Conservation (phyloP, 1,140 invertebrate species). For the Drosophila repleta region DNA sequence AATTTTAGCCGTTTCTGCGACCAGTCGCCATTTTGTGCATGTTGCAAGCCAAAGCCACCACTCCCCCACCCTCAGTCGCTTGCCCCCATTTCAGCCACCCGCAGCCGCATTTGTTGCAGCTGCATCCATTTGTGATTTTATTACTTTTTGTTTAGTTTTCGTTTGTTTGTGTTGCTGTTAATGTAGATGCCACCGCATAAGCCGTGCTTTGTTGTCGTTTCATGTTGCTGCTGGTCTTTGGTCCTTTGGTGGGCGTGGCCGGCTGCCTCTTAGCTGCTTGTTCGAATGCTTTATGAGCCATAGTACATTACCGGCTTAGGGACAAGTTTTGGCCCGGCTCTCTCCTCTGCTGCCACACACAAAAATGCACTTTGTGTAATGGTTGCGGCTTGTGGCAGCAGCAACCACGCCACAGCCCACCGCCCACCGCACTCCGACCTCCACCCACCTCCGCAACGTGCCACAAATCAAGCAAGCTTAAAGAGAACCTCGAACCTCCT, state of each 20-base stretch:
- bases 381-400: slow-evolving; percentile 26
- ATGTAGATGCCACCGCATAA: slow-evolving; percentile 49
- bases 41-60: slow-evolving; percentile 17
- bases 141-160: slow-evolving; percentile 58
- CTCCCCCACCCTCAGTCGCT: not conserved
- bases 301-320: slow-evolving; percentile 12
- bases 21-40: slow-evolving; percentile 30
- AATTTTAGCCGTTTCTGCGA: slow-evolving; percentile 34
- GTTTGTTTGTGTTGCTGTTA: slow-evolving; percentile 4
- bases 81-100: not conserved
- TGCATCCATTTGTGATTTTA: slow-evolving; percentile 78
- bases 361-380: slow-evolving; percentile 71
- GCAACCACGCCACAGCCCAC: no score
- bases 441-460: slow-evolving; percentile 32
- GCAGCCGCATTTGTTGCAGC: slow-evolving; percentile 55
- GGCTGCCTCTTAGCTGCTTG: not conserved
- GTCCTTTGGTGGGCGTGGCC: slow-evolving; percentile 46
- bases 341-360: slow-evolving; percentile 40
- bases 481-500: slow-evolving; percentile 14
- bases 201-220: slow-evolving; percentile 68
- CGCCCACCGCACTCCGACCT: no score
- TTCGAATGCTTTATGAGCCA: slow-evolving; percentile 2
- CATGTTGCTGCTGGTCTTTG: slow-evolving; percentile 19
- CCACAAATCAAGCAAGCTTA: slow-evolving; percentile 48
- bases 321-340: slow-evolving; percentile 7